These are phyloP conservation scores for Dufourea novaeangliae DNA, from an alignment of 1,140 invertebrate species.

Conservation along the genomic window DNA sequence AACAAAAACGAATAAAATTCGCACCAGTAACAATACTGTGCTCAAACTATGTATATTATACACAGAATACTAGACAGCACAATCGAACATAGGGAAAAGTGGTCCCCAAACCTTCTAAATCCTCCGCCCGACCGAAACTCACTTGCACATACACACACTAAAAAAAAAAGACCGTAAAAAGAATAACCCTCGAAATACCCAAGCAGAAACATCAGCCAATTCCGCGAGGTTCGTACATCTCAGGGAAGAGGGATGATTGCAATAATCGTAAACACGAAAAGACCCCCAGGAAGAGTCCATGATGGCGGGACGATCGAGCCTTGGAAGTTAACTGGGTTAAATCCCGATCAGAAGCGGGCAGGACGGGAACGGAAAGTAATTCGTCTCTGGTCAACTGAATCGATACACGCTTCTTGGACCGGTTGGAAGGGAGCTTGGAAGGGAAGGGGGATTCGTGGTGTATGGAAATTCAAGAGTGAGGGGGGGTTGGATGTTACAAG, in stretches of 20 bases:
- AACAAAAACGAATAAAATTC: too few relatives aligned
- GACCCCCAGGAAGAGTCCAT: neutral
- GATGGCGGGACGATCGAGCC: neutral
- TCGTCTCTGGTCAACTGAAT: conserved; percentile 24
- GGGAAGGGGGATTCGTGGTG: conserved; percentile 4
- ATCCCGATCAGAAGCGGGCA: neutral
- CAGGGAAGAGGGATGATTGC: neutral
- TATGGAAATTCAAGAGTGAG: conserved; percentile 34
- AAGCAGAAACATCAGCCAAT: too few relatives aligned
- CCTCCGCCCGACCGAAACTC: too few relatives aligned
- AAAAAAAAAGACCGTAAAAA: too few relatives aligned
- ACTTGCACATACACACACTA: too few relatives aligned
- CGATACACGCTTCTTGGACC: conserved; percentile 29
- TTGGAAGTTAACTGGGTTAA: conserved; percentile 8
- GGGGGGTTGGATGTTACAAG: conserved; percentile 23
- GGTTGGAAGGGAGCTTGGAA: neutral
- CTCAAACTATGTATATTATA: too few relatives aligned
- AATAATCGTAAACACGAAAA: neutral
- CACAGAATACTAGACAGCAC: too few relatives aligned
- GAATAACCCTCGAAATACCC: too few relatives aligned
- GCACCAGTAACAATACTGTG: too few relatives aligned
- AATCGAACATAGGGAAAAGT: too few relatives aligned
- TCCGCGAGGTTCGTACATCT: too few relatives aligned
- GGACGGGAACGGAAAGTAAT: conserved; percentile 22
- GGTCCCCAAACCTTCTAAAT: too few relatives aligned